Percentiles rank a stretch among this genome's conserved stretches.
Conservation (phyloP, 2,113 vertebrate genomes). For the Eptesicus fuscus region DNA sequence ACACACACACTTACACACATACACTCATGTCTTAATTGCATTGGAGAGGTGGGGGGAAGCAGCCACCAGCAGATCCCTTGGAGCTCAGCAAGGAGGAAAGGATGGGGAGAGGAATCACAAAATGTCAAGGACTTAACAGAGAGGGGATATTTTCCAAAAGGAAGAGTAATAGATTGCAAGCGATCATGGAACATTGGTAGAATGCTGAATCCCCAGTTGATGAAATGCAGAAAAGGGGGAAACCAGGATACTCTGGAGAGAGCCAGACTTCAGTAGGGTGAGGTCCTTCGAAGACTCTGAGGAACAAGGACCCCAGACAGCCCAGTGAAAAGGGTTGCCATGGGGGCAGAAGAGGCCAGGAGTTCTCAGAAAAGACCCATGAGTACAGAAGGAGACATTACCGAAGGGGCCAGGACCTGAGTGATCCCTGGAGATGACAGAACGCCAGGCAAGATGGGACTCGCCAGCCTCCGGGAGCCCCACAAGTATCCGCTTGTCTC, state of each 20-base stretch:
- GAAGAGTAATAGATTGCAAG: background rate
- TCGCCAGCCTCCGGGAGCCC: background rate
- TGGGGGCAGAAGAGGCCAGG: background rate
- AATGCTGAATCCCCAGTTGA: rapidly evolving
- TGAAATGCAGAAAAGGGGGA: background rate
- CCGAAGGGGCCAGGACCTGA: background rate
- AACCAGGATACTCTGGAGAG: background rate
- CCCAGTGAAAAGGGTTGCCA: background rate
- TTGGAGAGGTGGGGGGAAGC: no score
- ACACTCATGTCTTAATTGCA: background rate
- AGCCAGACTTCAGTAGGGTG: background rate
- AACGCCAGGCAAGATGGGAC: background rate
- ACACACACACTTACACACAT: background rate
- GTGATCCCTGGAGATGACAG: background rate
- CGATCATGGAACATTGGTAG: rapidly evolving
- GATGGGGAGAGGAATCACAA: background rate
- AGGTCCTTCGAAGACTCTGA: background rate
- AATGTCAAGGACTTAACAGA: background rate
- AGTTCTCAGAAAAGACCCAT: background rate
- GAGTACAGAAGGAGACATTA: background rate
- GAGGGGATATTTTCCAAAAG: background rate
- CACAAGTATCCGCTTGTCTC: background rate
- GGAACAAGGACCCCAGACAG: background rate
- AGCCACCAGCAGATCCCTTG: background rate
- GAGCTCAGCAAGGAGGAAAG: background rate